Evolutionary conservation across 1,140 invertebrate genomes (phyloP).

Genomic region (Leptinotarsa undecemlineata): DNA sequence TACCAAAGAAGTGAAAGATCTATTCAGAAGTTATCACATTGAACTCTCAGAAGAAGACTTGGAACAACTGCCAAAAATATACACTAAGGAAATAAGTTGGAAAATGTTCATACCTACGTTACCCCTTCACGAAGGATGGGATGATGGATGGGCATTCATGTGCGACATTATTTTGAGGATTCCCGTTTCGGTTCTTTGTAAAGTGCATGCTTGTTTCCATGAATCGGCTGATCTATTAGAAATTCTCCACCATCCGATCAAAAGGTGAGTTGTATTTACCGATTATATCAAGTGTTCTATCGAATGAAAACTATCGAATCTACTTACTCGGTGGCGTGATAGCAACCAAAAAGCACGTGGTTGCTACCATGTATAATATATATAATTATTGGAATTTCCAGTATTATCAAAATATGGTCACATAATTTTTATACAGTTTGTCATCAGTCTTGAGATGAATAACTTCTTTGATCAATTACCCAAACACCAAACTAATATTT

Average conservation of each 20-base stretch:
- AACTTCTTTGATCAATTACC: no score
- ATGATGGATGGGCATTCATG: slow-evolving; percentile 74
- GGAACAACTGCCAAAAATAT: slow-evolving; percentile 55
- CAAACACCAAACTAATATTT: no score
- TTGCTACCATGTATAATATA: no score
- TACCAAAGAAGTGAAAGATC: slow-evolving; percentile 30
- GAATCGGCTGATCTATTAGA: slow-evolving; percentile 63
- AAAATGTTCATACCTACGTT: slow-evolving; percentile 77
- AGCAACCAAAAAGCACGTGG: no score
- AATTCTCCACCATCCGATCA: slow-evolving; percentile 70
- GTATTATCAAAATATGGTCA: no score
- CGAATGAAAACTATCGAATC: no score
- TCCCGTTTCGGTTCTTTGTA: slow-evolving; percentile 73
- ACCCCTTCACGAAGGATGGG: slow-evolving; percentile 64
- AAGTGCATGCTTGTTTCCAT: slow-evolving; percentile 67
- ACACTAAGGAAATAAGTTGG: slow-evolving; percentile 64
- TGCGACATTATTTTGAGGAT: slow-evolving; percentile 73
- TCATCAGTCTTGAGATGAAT: no score
- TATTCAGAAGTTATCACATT: slow-evolving; percentile 37
- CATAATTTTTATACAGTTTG: no score
- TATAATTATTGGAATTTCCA: no score
- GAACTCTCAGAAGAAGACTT: slow-evolving; percentile 34
- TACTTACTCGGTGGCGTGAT: no score
- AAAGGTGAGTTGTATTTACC: slow-evolving; percentile 56
- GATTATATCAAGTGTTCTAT: no score